These are phyloP conservation scores for Caenorhabditis sinica DNA, from an alignment of 2,888 invertebrate genomes.

Conservation along the genomic window DNA sequence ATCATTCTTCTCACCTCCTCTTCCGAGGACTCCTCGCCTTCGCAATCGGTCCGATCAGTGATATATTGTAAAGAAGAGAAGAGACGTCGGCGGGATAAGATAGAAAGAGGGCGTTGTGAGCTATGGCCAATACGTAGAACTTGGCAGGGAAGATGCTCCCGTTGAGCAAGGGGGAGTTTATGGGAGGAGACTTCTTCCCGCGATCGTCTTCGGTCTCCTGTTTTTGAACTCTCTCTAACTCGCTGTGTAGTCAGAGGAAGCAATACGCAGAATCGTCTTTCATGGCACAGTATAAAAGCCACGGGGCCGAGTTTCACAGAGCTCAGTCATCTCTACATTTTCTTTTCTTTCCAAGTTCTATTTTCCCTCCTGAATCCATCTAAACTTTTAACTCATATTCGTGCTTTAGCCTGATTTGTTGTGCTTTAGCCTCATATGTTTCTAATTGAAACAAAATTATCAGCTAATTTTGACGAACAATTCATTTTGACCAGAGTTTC, in stretches of 20 bases:
- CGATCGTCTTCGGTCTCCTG: slow-evolving; percentile 25
- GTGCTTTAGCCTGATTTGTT: no score
- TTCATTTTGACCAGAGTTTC: not conserved
- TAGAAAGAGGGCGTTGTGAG: slow-evolving; percentile 54
- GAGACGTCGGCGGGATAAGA: slow-evolving; percentile 39
- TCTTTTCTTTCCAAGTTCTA: slow-evolving; percentile 7
- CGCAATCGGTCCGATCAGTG: slow-evolving; percentile 49
- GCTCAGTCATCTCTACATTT: slow-evolving; percentile 47
- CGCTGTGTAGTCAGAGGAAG: slow-evolving; percentile 52
- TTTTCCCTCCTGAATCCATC: not conserved
- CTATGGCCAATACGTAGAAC: slow-evolving; percentile 64
- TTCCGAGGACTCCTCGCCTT: slow-evolving; percentile 48
- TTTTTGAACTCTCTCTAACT: slow-evolving; percentile 3
- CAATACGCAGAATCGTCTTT: slow-evolving; percentile 65
- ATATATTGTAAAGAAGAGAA: slow-evolving; percentile 26
- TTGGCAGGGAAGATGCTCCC: slow-evolving; percentile 48
- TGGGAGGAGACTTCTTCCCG: slow-evolving; percentile 54
- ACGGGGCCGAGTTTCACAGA: slow-evolving; percentile 39
- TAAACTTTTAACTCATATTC: not conserved
- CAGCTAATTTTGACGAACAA: not conserved
- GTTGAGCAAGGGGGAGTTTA: slow-evolving; percentile 30
- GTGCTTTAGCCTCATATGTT: no score
- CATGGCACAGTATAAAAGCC: slow-evolving; percentile 58
- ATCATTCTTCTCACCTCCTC: slow-evolving; percentile 45
- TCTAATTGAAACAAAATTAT: not conserved